Evolutionary conservation across 2,113 vertebrate species (phyloP), one percentile per base, ranked within the genome.

Genomic region (Capreolus pygargus): DNA sequence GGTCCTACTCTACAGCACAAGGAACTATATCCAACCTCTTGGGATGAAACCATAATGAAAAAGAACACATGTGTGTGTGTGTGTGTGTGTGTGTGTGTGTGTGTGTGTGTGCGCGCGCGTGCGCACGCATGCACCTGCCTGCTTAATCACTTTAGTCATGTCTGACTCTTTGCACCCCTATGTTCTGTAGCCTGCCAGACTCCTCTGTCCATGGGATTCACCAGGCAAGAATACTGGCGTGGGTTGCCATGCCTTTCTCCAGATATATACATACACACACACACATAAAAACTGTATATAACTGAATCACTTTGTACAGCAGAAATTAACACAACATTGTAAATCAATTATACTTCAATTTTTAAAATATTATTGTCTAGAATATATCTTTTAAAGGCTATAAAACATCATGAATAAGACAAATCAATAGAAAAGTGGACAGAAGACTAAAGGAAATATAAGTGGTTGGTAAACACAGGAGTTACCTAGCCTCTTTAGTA

Each of bases 61-160:
- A 78, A 45, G 14, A 70, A 11, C n/a, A 11, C 2, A 0, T n/a
- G 0, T 67, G 3, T 17, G 3, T 33, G 14, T 61, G 14, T 61
- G 30, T 64, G 15, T n/a, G 3, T 17, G 3, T 33, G 14, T 61
- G 14, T 61, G 30, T 64, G 15, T n/a, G 15, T 17, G 61, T 9
- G 16, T n/a, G 15, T 64, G 7, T 33, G 61, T 17, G 61, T 17
- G 61, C 2, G 16, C 4, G 3, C 9, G 7, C 8, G 30, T 8
- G 7, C 8, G 61, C 8, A 7, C 17, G 15, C 7, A 7, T 2
- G 16, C 1, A 7, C 33, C 17, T 67, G 61, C 61, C 33, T 21
- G 64, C 17, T 67, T 21, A 67, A 4, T 67, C 2, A 0, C 17
- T 36, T 36, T 19, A 36, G n/a, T 70, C 10, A 23, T 70, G n/a